Percentiles rank a stretch among this genome's conserved stretches.
Evolutionary conservation across 2,113 vertebrate genomes (phyloP).

Genomic region (Delphinus delphis): DNA sequence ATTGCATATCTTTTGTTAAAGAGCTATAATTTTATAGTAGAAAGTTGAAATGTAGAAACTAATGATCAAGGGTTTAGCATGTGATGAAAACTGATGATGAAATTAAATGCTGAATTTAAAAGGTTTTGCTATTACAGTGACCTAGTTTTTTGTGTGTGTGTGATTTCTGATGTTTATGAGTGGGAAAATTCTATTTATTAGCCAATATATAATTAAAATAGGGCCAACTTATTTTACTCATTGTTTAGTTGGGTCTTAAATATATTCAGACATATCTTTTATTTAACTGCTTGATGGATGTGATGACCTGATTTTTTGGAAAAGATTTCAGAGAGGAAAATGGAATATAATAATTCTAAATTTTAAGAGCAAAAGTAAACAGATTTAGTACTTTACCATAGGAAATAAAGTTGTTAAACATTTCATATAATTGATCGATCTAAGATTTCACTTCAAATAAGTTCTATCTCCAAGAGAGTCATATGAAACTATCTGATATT

Average conservation of each 20-base stretch:
- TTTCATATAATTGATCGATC: neutral
- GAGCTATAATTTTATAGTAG: neutral
- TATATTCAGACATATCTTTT: neutral
- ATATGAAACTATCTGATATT: neutral
- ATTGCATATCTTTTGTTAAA: neutral
- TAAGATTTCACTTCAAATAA: neutral
- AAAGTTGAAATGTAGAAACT: neutral
- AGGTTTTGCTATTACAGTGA: neutral
- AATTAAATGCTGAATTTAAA: neutral
- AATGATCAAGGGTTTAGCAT: neutral
- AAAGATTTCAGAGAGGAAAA: neutral
- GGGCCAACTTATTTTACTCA: neutral
- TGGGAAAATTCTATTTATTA: neutral
- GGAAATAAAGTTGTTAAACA: neutral
- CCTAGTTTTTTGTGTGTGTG: neutral
- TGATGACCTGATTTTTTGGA: neutral
- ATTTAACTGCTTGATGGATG: neutral
- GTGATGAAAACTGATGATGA: neutral
- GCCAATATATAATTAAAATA: neutral
- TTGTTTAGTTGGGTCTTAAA: neutral
- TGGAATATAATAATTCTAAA: neutral
- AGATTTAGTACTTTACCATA: neutral
- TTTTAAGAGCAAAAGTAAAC: slow-evolving; percentile 15
- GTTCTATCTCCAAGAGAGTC: neutral
- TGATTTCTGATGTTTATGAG: neutral